These are phyloP conservation scores for Archegozetes longisetosus DNA, from an alignment of 1,140 invertebrate species.

Conservation along the genomic window DNA sequence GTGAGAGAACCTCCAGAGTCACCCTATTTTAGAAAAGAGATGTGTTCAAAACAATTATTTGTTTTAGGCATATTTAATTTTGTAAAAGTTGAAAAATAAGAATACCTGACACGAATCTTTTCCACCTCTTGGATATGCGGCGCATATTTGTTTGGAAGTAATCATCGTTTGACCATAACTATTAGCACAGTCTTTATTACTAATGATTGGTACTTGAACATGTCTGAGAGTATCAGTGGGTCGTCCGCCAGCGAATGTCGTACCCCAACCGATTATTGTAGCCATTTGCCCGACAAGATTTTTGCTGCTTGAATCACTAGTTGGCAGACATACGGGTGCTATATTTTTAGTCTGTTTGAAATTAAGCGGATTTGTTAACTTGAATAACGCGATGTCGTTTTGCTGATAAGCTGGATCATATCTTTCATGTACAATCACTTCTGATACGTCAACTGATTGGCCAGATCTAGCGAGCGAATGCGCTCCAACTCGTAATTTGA, in stretches of 20 bases:
- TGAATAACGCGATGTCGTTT: constrained; percentile 15
- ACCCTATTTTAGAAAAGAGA: background rate
- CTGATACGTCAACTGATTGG: constrained; percentile 42
- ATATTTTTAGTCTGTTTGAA: constrained; percentile 48
- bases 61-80: background rate
- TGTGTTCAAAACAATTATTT: background rate
- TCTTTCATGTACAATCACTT: constrained; percentile 36
- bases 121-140: constrained; percentile 25
- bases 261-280: constrained; percentile 9
- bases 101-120: constrained; percentile 26
- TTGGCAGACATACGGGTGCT: constrained; percentile 67
- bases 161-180: constrained; percentile 15
- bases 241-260: constrained; percentile 13
- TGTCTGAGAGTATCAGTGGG: constrained; percentile 15
- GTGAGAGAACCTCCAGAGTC: constrained; percentile 16
- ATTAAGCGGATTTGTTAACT: constrained; percentile 21
- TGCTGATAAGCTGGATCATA: background rate
- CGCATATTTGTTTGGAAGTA: constrained; percentile 28
- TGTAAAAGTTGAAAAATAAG: background rate
- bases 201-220: constrained; percentile 25
- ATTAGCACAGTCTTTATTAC: constrained; percentile 22
- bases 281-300: constrained; percentile 20
- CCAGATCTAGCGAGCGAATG: background rate
- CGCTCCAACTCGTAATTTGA: background rate
- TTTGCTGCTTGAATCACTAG: constrained; percentile 32